Evolutionary conservation across 1,140 invertebrate species (phyloP).

Genomic region (Chelonus insularis): DNA sequence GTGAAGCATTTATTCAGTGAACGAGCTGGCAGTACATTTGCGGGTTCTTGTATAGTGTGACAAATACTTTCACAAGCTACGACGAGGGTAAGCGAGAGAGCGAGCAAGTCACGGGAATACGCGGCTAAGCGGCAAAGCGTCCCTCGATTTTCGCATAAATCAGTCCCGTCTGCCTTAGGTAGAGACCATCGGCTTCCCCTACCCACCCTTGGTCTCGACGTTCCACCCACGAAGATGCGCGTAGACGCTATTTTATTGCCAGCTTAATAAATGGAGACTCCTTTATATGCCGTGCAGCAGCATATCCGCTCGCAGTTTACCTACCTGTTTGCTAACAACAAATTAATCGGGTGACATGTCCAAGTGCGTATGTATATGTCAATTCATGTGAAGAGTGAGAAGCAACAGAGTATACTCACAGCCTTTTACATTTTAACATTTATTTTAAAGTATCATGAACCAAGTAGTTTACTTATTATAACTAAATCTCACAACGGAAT

Average conservation of each 20-base stretch:
- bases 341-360: slow-evolving; percentile 58
- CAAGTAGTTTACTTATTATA: too few relatives aligned
- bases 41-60: not conserved
- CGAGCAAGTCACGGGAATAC: not conserved
- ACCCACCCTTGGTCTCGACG: slow-evolving; percentile 3
- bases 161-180: slow-evolving; percentile 23
- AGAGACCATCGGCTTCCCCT: not conserved
- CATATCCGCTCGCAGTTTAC: slow-evolving; percentile 55
- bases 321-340: slow-evolving; percentile 59
- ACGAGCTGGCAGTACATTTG: slow-evolving; percentile 2
- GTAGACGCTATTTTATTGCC: slow-evolving; percentile 55
- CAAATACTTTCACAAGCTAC: slow-evolving; percentile 5
- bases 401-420: too few relatives aligned
- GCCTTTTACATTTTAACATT: too few relatives aligned
- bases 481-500: too few relatives aligned
- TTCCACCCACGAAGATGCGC: slow-evolving; percentile 32
- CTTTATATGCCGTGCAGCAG: slow-evolving; percentile 51
- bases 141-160: slow-evolving; percentile 31
- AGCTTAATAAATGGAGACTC: slow-evolving; percentile 58
- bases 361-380: too few relatives aligned
- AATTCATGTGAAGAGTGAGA: too few relatives aligned
- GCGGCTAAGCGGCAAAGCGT: slow-evolving; percentile 3
- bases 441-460: too few relatives aligned
- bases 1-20: not conserved
- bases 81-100: not conserved